Evolutionary conservation across 2,113 vertebrate genomes (phyloP), one percentile per base, ranked within the genome.

Genomic region (Columbina picui): DNA sequence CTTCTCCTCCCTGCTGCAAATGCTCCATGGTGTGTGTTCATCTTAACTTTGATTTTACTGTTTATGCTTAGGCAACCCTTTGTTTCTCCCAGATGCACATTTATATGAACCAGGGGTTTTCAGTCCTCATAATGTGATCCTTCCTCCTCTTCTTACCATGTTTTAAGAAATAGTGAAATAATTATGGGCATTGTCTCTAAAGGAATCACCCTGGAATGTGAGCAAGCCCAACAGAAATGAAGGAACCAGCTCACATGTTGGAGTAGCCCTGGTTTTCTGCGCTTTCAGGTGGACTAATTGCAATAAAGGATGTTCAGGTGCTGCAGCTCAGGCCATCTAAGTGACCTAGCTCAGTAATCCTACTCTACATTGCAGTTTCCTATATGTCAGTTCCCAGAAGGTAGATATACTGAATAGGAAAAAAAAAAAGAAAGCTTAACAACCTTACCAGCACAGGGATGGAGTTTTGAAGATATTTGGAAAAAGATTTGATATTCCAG

Each of bases 401-500:
- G 23, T 1, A 94, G 47, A 69, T 22, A 41, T 4, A 74, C 8
- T 20, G 21, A 80, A 55, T 25, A 71, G 45, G 65, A 16, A 7
- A 39, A 34, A 64, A 21, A 17, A 18, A 34, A 8, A 25, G n/a
- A 25, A 52, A 21, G 47, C 50, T 77, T 63, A 91, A 88, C 50
- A 65, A 86, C 39, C 21, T 83, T 61, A 64, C 64, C 68, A 89
- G 71, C 52, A 61, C 26, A 77, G 76, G 49, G 59, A 78, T 88
- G 49, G 17, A 45, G 30, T 71, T 94, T 84, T 94, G 90, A 96
- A 94, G 79, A 68, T 92, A 84, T 82, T 26, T 94, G 65, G 79
- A 81, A n/a, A 78, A 96, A 90, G 64, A 96, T 86, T 92, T 92
- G 73, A 84, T 86, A 88, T 93, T 92, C 88, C 88, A 94, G 93